These are phyloP conservation scores for Scaptomyza hsui DNA, from an alignment of 1,140 invertebrate genomes.

Conservation along the genomic window DNA sequence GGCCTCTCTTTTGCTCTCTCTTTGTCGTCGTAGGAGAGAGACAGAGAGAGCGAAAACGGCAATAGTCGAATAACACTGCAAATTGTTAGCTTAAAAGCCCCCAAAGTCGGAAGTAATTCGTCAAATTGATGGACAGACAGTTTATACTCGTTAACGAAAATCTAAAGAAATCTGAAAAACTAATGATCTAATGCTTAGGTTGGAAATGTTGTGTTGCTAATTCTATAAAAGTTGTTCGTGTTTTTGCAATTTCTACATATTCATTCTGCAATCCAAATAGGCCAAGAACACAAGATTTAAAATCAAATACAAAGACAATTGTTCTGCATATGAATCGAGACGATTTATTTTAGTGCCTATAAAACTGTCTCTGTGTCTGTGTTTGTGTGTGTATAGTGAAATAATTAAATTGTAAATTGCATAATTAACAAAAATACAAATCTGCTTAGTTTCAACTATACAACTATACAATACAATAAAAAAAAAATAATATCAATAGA, in stretches of 20 bases:
- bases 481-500: no score
- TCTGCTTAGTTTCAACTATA: no score
- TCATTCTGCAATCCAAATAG: no score
- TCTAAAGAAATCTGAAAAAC: constrained; percentile 4
- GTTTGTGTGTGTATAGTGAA: neutral
- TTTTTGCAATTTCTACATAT: no score
- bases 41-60: neutral
- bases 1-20: constrained; percentile 13
- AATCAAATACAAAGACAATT: no score
- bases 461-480: no score
- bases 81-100: constrained; percentile 53
- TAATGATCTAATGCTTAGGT: neutral
- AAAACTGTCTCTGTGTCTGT: neutral
- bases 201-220: neutral
- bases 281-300: no score
- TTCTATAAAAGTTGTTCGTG: no score
- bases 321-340: no score
- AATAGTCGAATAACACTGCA: constrained; percentile 28
- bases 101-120: constrained; percentile 64
- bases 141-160: constrained; percentile 61
- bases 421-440: neutral
- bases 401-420: neutral
- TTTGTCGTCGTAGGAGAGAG: neutral
- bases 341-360: neutral
- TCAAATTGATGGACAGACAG: constrained; percentile 60